phyloP scores from a whole-genome alignment of 2,888 invertebrate species.

The Machimus atricapillus region DNA sequence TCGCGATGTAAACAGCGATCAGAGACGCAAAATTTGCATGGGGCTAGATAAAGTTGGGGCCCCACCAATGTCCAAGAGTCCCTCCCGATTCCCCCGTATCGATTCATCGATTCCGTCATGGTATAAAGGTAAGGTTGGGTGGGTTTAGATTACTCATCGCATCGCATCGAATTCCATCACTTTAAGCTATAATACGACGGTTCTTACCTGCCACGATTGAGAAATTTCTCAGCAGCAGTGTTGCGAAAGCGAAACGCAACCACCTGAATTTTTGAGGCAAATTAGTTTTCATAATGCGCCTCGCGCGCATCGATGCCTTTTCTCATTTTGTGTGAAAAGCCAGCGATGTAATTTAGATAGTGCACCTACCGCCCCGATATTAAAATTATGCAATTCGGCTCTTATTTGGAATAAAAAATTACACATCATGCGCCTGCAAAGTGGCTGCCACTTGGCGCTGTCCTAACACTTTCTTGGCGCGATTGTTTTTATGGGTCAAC shows the following conservation, averaged over 20 bases:
- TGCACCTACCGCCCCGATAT: background rate
- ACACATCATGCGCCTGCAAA: background rate
- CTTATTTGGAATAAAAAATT: background rate
- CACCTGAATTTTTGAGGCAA: background rate
- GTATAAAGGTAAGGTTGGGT: background rate
- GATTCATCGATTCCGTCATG: background rate
- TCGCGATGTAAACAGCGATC: background rate
- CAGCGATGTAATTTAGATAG: background rate
- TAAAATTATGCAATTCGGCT: background rate
- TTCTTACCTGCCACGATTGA: background rate
- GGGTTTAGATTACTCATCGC: background rate
- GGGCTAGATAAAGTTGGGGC: background rate
- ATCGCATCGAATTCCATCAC: background rate
- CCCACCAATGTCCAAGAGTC: background rate
- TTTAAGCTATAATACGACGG: background rate
- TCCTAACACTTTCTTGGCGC: background rate
- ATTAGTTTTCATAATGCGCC: background rate
- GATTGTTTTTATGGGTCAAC: slow-evolving; percentile 3
- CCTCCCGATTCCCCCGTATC: background rate
- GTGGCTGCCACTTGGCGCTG: background rate
- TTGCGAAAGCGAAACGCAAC: background rate
- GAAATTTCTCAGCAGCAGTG: background rate
- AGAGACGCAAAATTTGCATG: background rate
- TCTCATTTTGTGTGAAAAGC: background rate
- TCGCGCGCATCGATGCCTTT: background rate